phyloP scores from a whole-genome alignment of 2,888 invertebrate species.

The Emmelina monodactyla region DNA sequence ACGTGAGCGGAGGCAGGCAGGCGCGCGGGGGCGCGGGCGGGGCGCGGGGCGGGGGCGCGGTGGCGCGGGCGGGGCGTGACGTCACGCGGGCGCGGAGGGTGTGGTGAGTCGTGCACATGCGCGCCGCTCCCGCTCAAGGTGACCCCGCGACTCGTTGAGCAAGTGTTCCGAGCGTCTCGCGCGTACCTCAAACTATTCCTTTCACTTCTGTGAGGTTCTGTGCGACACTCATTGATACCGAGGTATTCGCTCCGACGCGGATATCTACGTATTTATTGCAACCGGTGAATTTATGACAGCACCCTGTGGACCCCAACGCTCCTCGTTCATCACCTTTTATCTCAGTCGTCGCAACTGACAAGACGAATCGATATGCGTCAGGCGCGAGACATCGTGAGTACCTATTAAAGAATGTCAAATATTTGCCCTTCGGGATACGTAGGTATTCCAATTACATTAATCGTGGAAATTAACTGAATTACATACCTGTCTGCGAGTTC shows the following conservation, averaged over 20 bases:
- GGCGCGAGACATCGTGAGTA: conserved; percentile 58
- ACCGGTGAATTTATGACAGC: conserved; percentile 50
- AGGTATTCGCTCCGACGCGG: conserved; percentile 47
- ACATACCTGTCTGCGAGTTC: no score
- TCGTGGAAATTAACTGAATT: no score
- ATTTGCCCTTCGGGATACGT: no score
- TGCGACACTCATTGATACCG: conserved; percentile 27
- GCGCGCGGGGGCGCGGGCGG: conserved; percentile 16
- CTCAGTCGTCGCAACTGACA: conserved; percentile 55
- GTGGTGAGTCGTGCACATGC: conserved; percentile 65
- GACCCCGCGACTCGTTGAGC: conserved; percentile 43
- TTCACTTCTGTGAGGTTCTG: conserved; percentile 36
- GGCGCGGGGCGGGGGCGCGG: conserved; percentile 19
- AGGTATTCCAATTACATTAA: no score
- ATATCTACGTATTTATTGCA: conserved; percentile 35
- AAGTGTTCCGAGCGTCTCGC: conserved; percentile 30
- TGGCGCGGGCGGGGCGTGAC: conserved; percentile 30
- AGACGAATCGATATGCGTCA: conserved; percentile 64
- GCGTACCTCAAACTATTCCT: conserved; percentile 39
- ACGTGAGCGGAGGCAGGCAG: conserved; percentile 26
- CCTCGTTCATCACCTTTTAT: conserved; percentile 59
- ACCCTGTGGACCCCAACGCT: conserved; percentile 61
- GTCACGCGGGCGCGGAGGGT: conserved; percentile 26
- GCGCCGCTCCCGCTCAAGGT: conserved; percentile 54
- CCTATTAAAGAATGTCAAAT: conserved; percentile 29